Percentiles rank a stretch among this genome's conserved stretches.
phyloP scores from a whole-genome alignment of 2,113 vertebrate species.

The Acrocephalus arundinaceus region DNA sequence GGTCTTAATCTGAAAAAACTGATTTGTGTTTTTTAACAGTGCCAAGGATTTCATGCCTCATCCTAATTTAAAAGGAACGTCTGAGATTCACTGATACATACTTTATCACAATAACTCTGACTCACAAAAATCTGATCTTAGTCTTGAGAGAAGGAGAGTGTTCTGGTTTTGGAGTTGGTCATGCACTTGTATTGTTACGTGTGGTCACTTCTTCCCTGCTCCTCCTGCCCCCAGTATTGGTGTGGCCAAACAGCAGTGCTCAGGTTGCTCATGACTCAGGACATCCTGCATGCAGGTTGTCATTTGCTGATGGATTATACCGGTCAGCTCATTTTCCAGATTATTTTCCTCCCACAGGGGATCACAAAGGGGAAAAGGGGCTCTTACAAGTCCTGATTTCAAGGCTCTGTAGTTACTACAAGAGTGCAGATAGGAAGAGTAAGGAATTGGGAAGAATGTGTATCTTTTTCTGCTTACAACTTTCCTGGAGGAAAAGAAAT shows the following conservation, averaged over 20 bases:
- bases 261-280: fast-evolving
- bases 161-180: not conserved
- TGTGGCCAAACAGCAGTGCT: not conserved
- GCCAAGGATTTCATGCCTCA: not conserved
- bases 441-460: not conserved
- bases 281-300: not conserved
- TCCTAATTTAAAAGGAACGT: not conserved
- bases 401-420: not conserved
- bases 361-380: not conserved
- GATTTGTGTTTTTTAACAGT: not conserved
- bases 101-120: not conserved
- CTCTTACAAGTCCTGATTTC: not conserved
- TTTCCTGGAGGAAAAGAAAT: not conserved
- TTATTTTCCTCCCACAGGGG: not conserved
- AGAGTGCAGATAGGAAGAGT: not conserved
- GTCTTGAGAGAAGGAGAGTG: not conserved
- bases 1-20: not conserved
- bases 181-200: not conserved
- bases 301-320: not conserved
- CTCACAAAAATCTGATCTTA: not conserved
- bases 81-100: not conserved
- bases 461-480: not conserved
- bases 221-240: not conserved
- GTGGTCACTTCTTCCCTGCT: not conserved
- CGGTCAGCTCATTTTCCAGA: not conserved